Conservation (phyloP, 2,797 vertebrate species). For the Phaenicophaeus curvirostris region DNA sequence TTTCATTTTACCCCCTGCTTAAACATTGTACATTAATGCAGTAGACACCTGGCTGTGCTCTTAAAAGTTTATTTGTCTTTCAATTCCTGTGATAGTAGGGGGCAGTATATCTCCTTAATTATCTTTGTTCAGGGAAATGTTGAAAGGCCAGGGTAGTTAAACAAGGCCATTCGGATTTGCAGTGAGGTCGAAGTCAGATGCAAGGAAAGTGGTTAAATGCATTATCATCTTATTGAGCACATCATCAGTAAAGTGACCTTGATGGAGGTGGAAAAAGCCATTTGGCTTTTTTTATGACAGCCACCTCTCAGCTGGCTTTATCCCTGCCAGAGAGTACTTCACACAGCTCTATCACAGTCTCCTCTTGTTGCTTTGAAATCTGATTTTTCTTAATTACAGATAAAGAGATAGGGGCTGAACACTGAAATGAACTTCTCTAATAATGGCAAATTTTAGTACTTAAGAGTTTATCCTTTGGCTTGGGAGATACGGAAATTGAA, state of each 20-base stretch:
- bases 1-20: constrained; percentile 75
- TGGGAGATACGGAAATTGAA: constrained; percentile 42
- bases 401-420: constrained; percentile 33
- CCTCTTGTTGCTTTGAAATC: constrained; percentile 74
- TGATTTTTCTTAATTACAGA: constrained; percentile 57
- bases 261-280: constrained; percentile 85
- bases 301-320: constrained; percentile 74
- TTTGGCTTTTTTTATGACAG: constrained; percentile 84
- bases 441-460: constrained; percentile 12
- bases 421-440: not conserved
- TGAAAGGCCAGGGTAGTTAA: constrained; percentile 79
- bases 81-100: constrained; percentile 75
- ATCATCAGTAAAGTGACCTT: constrained; percentile 81
- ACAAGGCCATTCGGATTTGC: constrained; percentile 78
- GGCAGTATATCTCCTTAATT: constrained; percentile 79
- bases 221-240: constrained; percentile 76
- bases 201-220: constrained; percentile 77
- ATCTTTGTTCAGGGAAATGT: constrained; percentile 79
- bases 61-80: constrained; percentile 82
- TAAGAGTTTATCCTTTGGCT: constrained; percentile 18
- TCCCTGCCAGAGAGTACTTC: constrained; percentile 76
- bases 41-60: constrained; percentile 75
- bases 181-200: constrained; percentile 76
- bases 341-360: constrained; percentile 49
- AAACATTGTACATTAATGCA: constrained; percentile 56